Base-by-base conservation (phyloP, 2,797 vertebrate species). In the Vespertilio murinus region DNA sequence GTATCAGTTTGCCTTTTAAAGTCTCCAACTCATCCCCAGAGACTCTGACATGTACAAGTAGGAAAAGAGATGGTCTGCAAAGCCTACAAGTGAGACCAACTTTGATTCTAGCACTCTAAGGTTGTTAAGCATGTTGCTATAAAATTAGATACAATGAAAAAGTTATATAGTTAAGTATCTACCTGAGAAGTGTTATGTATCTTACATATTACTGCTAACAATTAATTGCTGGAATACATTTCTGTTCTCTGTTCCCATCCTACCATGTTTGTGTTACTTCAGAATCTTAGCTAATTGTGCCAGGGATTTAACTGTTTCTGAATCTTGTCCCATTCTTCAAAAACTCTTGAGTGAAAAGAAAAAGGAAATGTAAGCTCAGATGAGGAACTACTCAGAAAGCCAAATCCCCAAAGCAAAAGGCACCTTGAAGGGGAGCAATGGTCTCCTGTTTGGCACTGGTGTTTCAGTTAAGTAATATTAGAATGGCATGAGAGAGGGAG, bases 221-320 rank as follows among this genome's bases (percentile, higher is more conserved):
- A 54, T 33, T 84, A 90, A 81, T 65, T 67, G 23, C 4, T 80
- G 12, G 35, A 70, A 56, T 71, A 80, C 86, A 70, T 47, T 52
- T 86, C 69, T 95, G 35, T 40, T 84, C 22, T 85, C 3, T 65
- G 75, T 25, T 10, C 3, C 40, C 23, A 91, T 18, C 12, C 33
- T 90, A 52, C 38, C 8, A 35, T 61, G 40, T 84, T 67, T 93
- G 69, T 16, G 8, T 90, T 73, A 95, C 71, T 93, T 84, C 74
- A 93, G 45, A 70, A 80, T 81, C 42, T 86, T 90, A 82, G 73
- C 23, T 93, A 73, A 47, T 8, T 85, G 4, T 78, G 11, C 40
- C 52, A 59, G 54, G 59, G 22, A 22, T 94, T 93, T 69, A 90
- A 92, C 3, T 80, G 42, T 90, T 88, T 79, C 56, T 93, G 42